These are phyloP conservation scores for Caenorhabditis doughertyi DNA, from an alignment of 2,888 invertebrate genomes.

Conservation along the genomic window DNA sequence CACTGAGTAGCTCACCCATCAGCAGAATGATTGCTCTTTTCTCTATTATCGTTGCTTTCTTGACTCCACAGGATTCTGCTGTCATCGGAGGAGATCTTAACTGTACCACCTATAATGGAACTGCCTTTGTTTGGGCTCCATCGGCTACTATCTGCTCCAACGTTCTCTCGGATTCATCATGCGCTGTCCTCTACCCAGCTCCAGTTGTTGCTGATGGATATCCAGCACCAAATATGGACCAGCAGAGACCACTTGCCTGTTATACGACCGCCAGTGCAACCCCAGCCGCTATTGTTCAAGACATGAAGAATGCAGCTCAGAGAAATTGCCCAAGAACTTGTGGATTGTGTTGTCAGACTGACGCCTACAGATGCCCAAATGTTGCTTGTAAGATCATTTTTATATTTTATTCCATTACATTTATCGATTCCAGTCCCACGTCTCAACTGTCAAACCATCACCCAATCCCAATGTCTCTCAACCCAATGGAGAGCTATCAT, in stretches of 20 bases:
- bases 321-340: constrained; percentile 64
- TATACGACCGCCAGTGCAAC: constrained; percentile 25
- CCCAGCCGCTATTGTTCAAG: constrained; percentile 32
- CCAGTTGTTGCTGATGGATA: constrained; percentile 10
- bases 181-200: constrained; percentile 24
- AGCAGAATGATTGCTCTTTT: constrained; percentile 27
- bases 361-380: constrained; percentile 58
- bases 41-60: constrained; percentile 13
- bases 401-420: too few relatives aligned
- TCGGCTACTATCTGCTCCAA: constrained; percentile 38
- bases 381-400: constrained; percentile 32
- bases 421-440: constrained; percentile 39
- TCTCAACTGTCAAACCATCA: constrained; percentile 60
- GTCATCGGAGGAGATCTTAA: constrained; percentile 35
- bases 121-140: constrained; percentile 38
- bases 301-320: constrained; percentile 39
- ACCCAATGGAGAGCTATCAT: constrained; percentile 61
- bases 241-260: constrained; percentile 21
- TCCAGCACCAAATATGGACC: constrained; percentile 30
- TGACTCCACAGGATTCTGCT: constrained; percentile 32
- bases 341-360: constrained; percentile 65
- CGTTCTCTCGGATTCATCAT: constrained; percentile 23
- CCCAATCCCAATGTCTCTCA: constrained; percentile 50
- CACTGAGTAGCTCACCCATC: neutral
- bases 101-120: constrained; percentile 47